These are phyloP conservation scores for Tipula lateralis DNA, from an alignment of 2,888 invertebrate species.

Conservation along the genomic window DNA sequence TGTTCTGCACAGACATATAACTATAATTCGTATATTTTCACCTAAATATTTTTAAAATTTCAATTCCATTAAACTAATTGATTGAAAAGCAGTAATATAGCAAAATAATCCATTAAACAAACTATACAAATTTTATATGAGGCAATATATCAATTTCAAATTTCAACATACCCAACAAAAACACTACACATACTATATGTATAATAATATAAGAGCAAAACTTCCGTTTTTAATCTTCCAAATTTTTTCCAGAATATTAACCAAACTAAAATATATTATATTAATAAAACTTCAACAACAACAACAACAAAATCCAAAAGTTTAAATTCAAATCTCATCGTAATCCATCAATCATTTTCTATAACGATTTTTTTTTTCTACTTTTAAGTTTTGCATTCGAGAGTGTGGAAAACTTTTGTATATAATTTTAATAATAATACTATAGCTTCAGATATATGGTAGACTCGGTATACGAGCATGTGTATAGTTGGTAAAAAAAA, in stretches of 20 bases:
- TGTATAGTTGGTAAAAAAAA: not conserved
- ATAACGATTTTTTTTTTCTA: not conserved
- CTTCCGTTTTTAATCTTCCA: not conserved
- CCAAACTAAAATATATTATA: not conserved
- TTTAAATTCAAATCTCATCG: slow-evolving; percentile 11
- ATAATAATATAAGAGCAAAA: not conserved
- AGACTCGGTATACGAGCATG: not conserved
- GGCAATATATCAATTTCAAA: not conserved
- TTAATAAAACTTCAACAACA: not conserved
- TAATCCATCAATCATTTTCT: slow-evolving; percentile 19
- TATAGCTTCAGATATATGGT: not conserved
- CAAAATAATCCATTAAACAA: not conserved
- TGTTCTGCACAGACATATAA: no score
- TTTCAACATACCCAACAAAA: not conserved
- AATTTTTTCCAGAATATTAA: slow-evolving; percentile 7
- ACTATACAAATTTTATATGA: not conserved
- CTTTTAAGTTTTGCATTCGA: not conserved
- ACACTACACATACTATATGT: not conserved
- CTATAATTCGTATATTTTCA: no score
- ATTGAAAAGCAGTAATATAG: no score
- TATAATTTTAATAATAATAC: not conserved
- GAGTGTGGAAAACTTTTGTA: not conserved
- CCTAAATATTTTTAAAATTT: no score
- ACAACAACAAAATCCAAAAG: not conserved
- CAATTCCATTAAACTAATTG: no score